Evolutionary conservation across 2,113 vertebrate genomes (phyloP), one percentile per base, ranked within the genome.

Genomic region (Ceratotherium simum): DNA sequence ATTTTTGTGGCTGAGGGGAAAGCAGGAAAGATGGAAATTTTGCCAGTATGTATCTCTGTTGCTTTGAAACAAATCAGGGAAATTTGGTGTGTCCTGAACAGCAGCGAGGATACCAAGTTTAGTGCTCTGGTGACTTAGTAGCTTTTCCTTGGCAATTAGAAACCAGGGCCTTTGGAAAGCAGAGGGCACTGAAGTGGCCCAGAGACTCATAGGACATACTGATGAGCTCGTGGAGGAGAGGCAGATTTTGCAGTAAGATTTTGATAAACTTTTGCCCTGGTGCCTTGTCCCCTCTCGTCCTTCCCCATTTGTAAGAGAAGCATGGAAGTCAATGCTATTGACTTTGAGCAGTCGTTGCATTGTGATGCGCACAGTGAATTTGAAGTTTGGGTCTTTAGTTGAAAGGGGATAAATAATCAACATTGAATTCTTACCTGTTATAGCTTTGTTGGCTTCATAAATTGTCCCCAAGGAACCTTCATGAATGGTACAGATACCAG

Each of bases 321-420:
- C 92, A 88, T 95, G 95, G 54, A 96, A 94, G 97, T 98, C 98
- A 97, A 80, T 95, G 95, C n/a, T 97, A 56, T 98, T 93, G 98
- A 98, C 97, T 98, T 88, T 23, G 23, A 94, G 82, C 90, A 73
- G 85, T 95, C 89, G 96, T 95, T 97, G 96, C 97, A 96, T 96
- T 97, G 93, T 96, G 97, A 96, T 23, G 46, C 23, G 6, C 85
- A 65, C 7, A 31, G 76, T 85, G 78, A 87, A 91, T 95, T 58
- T 92, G 67, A 95, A 96, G 27, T 85, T 51, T 70, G 36, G n/a
- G 51, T 91, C 78, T 95, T 94, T 54, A 65, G 25, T 64, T 89
- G 56, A 91, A 96, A 51, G 62, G 58, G 33, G 18, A 79, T 91
- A 76, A 85, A 33, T n/a, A 78, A 12, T 95, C 31, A 9, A 6